phyloP scores from a whole-genome alignment of 2,888 invertebrate genomes.

The Phortica magna region DNA sequence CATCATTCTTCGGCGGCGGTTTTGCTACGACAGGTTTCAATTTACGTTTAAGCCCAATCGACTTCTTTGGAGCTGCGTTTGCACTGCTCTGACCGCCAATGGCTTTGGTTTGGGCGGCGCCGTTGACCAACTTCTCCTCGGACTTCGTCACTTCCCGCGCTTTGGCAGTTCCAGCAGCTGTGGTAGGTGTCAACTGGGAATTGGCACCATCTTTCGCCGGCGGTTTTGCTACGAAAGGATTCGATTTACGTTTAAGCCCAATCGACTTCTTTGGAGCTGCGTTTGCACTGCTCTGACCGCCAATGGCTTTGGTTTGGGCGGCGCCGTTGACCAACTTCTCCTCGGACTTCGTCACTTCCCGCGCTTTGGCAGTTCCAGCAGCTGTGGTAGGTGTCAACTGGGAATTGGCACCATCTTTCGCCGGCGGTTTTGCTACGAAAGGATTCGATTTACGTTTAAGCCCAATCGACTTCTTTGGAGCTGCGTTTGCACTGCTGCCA shows the following conservation, averaged over 20 bases:
- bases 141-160: neutral
- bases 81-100: neutral
- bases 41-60: conserved; percentile 34
- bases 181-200: no score
- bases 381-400: no score
- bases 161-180: neutral
- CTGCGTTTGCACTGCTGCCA: neutral
- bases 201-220: conserved; percentile 34
- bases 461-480: conserved; percentile 32
- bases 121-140: no score
- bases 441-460: conserved; percentile 28
- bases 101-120: neutral
- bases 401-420: conserved; percentile 38
- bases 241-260: conserved; percentile 31
- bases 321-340: neutral
- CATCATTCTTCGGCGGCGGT: conserved; percentile 23
- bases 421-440: neutral
- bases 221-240: neutral
- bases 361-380: neutral
- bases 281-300: neutral
- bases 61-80: conserved; percentile 14
- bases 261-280: conserved; percentile 30
- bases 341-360: neutral
- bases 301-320: neutral
- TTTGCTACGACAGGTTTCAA: neutral